Evolutionary conservation across 2,888 invertebrate genomes (phyloP).

Genomic region (Andrena hattorfiana): DNA sequence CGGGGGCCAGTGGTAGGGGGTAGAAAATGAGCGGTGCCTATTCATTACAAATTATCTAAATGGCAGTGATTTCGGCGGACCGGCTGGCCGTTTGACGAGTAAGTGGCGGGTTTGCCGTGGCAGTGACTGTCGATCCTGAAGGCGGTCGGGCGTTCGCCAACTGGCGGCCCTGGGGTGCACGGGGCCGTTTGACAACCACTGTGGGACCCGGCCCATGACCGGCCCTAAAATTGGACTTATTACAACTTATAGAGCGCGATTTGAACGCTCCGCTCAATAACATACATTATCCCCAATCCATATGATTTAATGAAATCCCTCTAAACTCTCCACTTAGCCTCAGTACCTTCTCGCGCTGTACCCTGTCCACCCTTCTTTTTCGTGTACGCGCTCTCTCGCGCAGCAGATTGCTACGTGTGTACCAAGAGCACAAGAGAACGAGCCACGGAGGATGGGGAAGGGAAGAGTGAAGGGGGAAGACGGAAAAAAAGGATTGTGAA

Average conservation of each 20-base stretch:
- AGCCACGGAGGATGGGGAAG: constrained; percentile 17
- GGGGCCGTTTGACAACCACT: constrained; percentile 79
- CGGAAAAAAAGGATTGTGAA: constrained; percentile 9
- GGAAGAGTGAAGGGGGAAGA: constrained; percentile 1
- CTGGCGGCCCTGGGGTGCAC: not conserved
- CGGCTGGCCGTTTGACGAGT: constrained; percentile 84
- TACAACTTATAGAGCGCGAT: constrained; percentile 85
- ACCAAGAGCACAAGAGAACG: constrained; percentile 26
- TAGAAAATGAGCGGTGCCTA: constrained; percentile 84
- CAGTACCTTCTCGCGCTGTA: constrained; percentile 79
- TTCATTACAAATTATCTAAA: constrained; percentile 88
- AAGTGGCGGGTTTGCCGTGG: constrained; percentile 83
- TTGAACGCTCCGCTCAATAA: constrained; percentile 85
- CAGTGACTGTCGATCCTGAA: constrained; percentile 77
- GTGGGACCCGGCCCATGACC: constrained; percentile 82
- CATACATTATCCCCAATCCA: constrained; percentile 85
- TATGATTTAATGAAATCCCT: constrained; percentile 85
- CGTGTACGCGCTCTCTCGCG: constrained; percentile 49
- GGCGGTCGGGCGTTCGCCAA: not conserved
- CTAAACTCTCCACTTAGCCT: constrained; percentile 85
- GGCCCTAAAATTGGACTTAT: constrained; percentile 85
- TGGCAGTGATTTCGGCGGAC: constrained; percentile 86
- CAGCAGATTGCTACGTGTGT: constrained; percentile 61
- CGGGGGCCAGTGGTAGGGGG: constrained; percentile 54
- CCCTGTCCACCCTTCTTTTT: constrained; percentile 22